These are phyloP conservation scores for Drosophila eugracilis DNA, from an alignment of 1,140 invertebrate species.

Conservation along the genomic window DNA sequence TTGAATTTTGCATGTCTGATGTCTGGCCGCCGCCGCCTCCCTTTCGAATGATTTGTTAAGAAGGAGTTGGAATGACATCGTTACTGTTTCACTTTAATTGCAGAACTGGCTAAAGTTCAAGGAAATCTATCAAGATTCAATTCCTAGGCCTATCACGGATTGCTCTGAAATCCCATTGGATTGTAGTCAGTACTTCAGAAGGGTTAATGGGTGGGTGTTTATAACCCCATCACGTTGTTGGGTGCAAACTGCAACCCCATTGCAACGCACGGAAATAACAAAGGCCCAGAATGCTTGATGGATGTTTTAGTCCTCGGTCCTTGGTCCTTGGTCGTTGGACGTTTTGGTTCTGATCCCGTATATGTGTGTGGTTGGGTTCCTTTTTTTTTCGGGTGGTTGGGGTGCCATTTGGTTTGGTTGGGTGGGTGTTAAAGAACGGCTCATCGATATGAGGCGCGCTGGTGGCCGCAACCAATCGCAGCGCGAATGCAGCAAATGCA, in stretches of 20 bases:
- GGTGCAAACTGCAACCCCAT: slow-evolving; percentile 39
- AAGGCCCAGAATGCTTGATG: slow-evolving; percentile 43
- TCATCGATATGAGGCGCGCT: slow-evolving; percentile 63
- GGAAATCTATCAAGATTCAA: background rate
- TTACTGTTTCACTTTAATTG: slow-evolving; percentile 30
- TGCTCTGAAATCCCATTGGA: slow-evolving; percentile 15
- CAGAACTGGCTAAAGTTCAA: background rate
- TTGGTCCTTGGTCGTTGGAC: slow-evolving; percentile 2
- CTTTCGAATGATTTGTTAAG: no score
- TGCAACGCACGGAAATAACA: slow-evolving; percentile 40
- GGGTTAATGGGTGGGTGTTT: background rate
- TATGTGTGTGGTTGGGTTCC: slow-evolving; percentile 4
- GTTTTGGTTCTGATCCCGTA: slow-evolving; percentile 4
- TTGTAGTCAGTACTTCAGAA: background rate
- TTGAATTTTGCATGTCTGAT: slow-evolving; percentile 59
- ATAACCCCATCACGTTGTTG: background rate
- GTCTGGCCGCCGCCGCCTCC: slow-evolving; percentile 31
- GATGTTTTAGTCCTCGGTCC: slow-evolving; percentile 26
- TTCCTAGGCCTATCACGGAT: slow-evolving; percentile 26
- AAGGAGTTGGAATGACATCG: background rate
- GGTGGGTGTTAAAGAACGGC: slow-evolving; percentile 14
- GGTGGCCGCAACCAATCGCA: slow-evolving; percentile 72
- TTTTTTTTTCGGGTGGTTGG: background rate
- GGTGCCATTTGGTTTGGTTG: background rate
- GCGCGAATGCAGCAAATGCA: slow-evolving; percentile 71